Conservation (phyloP, 2,113 vertebrate genomes). For the Salvelinus alpinus region DNA sequence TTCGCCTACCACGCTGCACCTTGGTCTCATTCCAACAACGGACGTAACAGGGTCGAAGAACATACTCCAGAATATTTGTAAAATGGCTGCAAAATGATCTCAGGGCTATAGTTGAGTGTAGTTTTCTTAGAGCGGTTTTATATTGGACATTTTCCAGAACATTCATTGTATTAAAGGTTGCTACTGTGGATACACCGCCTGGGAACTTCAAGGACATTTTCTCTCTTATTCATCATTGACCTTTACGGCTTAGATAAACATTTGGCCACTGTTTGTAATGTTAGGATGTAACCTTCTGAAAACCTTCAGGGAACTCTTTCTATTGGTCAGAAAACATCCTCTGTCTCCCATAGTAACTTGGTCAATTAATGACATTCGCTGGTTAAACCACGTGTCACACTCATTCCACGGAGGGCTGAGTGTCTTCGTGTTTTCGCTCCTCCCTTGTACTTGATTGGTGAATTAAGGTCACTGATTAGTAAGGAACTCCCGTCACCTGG, state of each 20-base stretch:
- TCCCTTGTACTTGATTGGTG: too few species aligned
- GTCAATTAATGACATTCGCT: too few species aligned
- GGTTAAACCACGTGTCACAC: too few species aligned
- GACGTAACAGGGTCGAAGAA: too few species aligned
- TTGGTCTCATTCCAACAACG: too few species aligned
- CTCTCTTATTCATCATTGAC: neutral
- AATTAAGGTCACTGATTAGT: too few species aligned
- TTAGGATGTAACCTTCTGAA: neutral
- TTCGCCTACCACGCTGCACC: too few species aligned
- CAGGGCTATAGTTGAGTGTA: neutral
- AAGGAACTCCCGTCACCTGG: too few species aligned
- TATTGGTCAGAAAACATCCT: slow-evolving; percentile 49
- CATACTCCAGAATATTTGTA: neutral
- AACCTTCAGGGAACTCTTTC: slow-evolving; percentile 9
- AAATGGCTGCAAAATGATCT: neutral
- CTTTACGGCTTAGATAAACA: too few species aligned
- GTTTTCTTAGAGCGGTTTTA: slow-evolving; percentile 9
- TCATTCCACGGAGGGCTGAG: too few species aligned
- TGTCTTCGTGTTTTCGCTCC: too few species aligned
- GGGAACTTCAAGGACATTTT: neutral
- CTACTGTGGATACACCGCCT: neutral
- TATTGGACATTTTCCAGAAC: slow-evolving; percentile 5
- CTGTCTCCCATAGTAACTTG: slow-evolving; percentile 55
- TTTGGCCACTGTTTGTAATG: neutral
- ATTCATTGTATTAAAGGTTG: neutral